These are phyloP conservation scores for Siderastrea siderea DNA, from an alignment of 92 coral and sea anemone genomes.

Conservation along the genomic window DNA sequence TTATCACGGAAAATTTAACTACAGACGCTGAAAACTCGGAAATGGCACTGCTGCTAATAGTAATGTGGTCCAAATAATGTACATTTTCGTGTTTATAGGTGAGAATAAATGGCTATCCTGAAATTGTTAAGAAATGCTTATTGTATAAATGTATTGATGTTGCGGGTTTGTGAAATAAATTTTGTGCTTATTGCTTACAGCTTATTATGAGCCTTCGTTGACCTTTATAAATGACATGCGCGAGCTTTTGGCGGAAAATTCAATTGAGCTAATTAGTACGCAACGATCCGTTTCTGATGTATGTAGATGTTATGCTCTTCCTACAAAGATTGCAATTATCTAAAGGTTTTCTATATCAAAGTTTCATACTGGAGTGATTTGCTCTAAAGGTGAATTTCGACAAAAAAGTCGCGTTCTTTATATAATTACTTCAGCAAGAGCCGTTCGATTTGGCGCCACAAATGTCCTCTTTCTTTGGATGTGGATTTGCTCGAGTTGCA, in stretches of 20 bases:
- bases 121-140: not conserved
- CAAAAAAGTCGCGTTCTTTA: too few relatives aligned
- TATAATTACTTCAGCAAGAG: too few relatives aligned
- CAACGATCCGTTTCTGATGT: too few relatives aligned
- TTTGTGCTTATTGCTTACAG: conserved; percentile 9
- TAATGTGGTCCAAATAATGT: not conserved
- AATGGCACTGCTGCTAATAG: not conserved
- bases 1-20: too few relatives aligned
- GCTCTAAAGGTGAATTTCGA: not conserved
- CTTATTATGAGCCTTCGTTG: conserved; percentile 24
- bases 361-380: not conserved
- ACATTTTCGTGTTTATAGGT: not conserved
- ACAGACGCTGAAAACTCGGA: too few relatives aligned
- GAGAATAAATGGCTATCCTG: not conserved
- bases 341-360: not conserved
- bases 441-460: too few relatives aligned
- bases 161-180: not conserved
- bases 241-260: not conserved
- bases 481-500: too few relatives aligned
- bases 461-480: too few relatives aligned
- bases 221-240: conserved; percentile 16
- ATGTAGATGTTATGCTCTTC: too few relatives aligned
- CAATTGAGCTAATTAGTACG: too few relatives aligned
- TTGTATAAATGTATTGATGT: not conserved
- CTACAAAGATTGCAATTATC: too few relatives aligned